Conservation (phyloP, 2,113 vertebrate species). For the Coturnix japonica region DNA sequence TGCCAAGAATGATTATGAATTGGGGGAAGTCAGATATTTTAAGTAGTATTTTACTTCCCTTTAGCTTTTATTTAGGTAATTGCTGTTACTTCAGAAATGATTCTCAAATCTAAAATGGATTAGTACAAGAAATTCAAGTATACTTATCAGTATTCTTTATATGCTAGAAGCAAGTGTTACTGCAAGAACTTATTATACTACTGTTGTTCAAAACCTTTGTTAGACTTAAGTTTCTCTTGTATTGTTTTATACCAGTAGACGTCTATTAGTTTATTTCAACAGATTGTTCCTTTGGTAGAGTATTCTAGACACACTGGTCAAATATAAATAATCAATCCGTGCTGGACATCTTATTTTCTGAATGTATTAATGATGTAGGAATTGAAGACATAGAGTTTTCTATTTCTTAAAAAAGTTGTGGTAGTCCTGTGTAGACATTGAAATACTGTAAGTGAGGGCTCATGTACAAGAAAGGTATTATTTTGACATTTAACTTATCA, state of each 20-base stretch:
- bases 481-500: not conserved
- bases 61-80: not conserved
- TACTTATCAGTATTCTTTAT: not conserved
- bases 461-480: not conserved
- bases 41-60: not conserved
- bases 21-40: not conserved
- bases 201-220: not conserved
- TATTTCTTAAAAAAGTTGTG: not conserved
- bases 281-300: not conserved
- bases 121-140: not conserved
- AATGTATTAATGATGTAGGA: not conserved
- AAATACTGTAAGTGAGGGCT: not conserved
- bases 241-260: not conserved
- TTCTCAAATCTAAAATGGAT: not conserved
- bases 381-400: not conserved
- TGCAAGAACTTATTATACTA: accelerated
- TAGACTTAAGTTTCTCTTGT: not conserved
- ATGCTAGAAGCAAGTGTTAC: not conserved
- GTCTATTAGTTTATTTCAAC: not conserved
- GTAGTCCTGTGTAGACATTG: not conserved
- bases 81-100: not conserved
- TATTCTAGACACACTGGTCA: not conserved
- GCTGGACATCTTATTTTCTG: not conserved
- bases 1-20: not conserved
- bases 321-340: not conserved